phyloP scores from a whole-genome alignment of 2,113 vertebrate species.

The Ageneiosus marmoratus region DNA sequence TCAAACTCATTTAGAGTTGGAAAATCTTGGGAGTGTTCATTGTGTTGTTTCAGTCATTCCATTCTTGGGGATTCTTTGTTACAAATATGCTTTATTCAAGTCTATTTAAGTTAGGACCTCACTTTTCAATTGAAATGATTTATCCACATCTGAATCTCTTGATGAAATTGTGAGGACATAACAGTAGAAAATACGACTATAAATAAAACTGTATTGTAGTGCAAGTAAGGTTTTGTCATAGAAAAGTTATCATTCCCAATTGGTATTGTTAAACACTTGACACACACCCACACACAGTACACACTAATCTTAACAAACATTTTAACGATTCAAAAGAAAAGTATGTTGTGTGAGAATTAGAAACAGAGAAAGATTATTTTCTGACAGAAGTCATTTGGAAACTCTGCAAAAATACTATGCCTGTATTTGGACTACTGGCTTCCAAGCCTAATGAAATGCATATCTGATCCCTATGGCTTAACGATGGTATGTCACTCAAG shows the following conservation, averaged over 20 bases:
- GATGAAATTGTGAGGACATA: neutral
- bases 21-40: neutral
- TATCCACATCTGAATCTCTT: neutral
- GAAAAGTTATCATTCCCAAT: slow-evolving; percentile 31
- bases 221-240: slow-evolving; percentile 45
- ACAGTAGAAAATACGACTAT: no score
- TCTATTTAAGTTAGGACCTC: neutral
- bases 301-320: slow-evolving; percentile 51
- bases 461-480: no score
- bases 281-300: neutral
- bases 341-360: slow-evolving; percentile 53
- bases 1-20: slow-evolving; percentile 19
- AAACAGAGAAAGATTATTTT: slow-evolving; percentile 62
- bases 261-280: slow-evolving; percentile 26
- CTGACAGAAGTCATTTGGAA: slow-evolving; percentile 52
- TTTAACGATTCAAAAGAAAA: slow-evolving; percentile 48
- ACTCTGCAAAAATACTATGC: slow-evolving; percentile 53
- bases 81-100: neutral
- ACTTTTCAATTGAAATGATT: neutral
- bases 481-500: no score
- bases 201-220: slow-evolving; percentile 50
- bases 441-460: slow-evolving; percentile 65
- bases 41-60: neutral
- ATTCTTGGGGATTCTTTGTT: neutral
- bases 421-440: slow-evolving; percentile 55